Percentiles rank a stretch among this genome's conserved stretches.
Evolutionary conservation across 2,113 vertebrate species (phyloP).

Genomic region (Malurus alboscapulatus): DNA sequence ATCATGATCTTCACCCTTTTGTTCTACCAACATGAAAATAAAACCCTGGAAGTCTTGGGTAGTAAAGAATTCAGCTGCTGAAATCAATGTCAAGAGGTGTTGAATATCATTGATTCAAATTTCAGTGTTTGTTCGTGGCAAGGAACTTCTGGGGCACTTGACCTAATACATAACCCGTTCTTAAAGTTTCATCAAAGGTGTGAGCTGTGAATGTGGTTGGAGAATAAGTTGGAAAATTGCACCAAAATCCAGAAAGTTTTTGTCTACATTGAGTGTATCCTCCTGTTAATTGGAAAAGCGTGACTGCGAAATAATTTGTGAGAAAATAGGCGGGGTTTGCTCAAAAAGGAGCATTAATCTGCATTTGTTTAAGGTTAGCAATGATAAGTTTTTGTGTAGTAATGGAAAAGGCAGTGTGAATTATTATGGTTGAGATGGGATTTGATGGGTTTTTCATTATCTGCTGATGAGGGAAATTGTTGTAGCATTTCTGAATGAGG

Average conservation of each 20-base stretch:
- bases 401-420: not conserved
- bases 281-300: not conserved
- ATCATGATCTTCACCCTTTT: not conserved
- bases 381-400: not conserved
- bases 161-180: fast-evolving
- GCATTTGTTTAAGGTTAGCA: not conserved
- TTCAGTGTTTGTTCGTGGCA: not conserved
- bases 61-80: not conserved
- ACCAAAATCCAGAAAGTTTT: fast-evolving
- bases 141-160: not conserved
- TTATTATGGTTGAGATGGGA: not conserved
- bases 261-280: fast-evolving
- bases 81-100: not conserved
- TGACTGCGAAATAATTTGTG: not conserved
- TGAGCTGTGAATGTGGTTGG: not conserved
- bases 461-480: not conserved
- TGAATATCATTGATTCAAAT: not conserved
- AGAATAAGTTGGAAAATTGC: not conserved
- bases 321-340: not conserved
- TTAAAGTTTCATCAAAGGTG: not conserved
- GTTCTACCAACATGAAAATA: not conserved
- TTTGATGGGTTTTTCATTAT: not conserved
- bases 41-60: not conserved
- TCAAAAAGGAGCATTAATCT: not conserved
- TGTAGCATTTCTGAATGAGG: not conserved